These are phyloP conservation scores for Eucriotettix oculatus DNA, from an alignment of 2,888 invertebrate genomes.

Conservation along the genomic window DNA sequence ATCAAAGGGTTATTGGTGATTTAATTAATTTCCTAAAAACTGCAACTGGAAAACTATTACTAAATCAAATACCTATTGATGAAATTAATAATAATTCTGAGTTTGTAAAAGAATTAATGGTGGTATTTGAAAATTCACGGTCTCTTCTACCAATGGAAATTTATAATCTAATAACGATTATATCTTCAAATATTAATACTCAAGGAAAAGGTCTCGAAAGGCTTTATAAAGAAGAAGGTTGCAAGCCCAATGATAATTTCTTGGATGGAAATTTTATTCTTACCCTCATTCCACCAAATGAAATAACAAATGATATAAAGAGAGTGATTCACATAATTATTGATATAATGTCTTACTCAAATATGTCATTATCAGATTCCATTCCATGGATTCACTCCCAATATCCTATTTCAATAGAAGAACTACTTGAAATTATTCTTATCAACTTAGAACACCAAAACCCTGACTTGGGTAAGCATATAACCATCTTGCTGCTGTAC, in stretches of 20 bases:
- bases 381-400: background rate
- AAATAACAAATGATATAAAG: background rate
- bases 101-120: background rate
- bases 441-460: background rate
- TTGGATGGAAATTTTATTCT: background rate
- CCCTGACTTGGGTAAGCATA: background rate
- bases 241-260: background rate
- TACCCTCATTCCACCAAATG: background rate
- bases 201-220: background rate
- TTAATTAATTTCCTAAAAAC: background rate
- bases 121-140: background rate
- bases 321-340: background rate
- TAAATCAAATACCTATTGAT: constrained; percentile 1
- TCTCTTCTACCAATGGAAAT: background rate
- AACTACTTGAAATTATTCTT: background rate
- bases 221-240: background rate
- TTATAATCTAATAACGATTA: background rate
- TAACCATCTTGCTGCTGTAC: background rate
- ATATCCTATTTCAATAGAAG: background rate
- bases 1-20: background rate
- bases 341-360: background rate
- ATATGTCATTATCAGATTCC: background rate
- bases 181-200: background rate
- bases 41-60: background rate
- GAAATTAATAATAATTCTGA: background rate